These are phyloP conservation scores for Eupsilia transversa DNA, from an alignment of 2,888 invertebrate genomes.

Conservation along the genomic window DNA sequence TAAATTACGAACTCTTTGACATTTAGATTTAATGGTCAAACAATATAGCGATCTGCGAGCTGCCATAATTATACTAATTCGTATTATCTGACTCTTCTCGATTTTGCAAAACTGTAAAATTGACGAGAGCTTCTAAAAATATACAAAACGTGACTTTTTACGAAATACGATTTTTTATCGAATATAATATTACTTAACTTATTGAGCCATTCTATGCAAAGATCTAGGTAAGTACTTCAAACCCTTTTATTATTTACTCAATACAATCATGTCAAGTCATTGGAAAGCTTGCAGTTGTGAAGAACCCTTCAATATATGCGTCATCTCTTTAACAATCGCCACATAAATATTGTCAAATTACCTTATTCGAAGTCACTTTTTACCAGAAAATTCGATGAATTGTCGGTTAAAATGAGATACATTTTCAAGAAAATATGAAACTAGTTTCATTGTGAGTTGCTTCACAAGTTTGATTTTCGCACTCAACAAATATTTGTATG, in stretches of 20 bases:
- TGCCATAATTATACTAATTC: slow-evolving; percentile 35
- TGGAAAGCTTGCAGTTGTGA: background rate
- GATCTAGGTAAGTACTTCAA: background rate
- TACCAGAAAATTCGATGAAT: slow-evolving; percentile 12
- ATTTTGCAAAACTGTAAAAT: background rate
- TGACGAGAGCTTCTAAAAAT: slow-evolving; percentile 13
- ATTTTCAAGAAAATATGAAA: background rate
- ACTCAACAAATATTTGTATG: background rate
- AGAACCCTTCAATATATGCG: background rate
- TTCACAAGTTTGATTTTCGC: background rate
- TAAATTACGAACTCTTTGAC: background rate
- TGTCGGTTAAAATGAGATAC: background rate
- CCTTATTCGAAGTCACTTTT: background rate
- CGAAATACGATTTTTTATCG: slow-evolving; percentile 6
- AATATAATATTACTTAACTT: no score
- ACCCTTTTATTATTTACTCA: background rate
- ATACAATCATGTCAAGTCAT: background rate
- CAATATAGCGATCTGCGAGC: slow-evolving; percentile 17
- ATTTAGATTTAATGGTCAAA: slow-evolving; percentile 34
- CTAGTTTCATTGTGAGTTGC: background rate
- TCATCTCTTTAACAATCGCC: background rate
- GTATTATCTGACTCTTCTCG: slow-evolving; percentile 36
- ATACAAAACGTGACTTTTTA: slow-evolving; percentile 28
- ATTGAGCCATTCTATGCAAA: no score
- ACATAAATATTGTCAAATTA: background rate